These are phyloP conservation scores for Rhagoletis pomonella DNA, from an alignment of 1,140 invertebrate species.

Conservation along the genomic window DNA sequence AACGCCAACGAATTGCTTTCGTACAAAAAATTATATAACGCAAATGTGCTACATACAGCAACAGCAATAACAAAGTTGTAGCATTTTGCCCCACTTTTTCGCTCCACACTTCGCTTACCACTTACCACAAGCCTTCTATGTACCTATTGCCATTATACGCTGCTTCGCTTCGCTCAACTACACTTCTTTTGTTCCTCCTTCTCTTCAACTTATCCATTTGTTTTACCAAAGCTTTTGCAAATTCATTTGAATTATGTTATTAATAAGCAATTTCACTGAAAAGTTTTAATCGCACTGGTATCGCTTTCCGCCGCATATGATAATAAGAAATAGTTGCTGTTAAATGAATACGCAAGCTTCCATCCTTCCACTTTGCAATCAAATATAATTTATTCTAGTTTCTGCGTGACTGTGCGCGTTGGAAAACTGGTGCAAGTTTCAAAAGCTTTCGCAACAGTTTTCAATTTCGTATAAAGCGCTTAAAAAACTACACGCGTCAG, in stretches of 20 bases:
- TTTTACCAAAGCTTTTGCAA: background rate
- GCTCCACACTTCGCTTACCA: too few relatives aligned
- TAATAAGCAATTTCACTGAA: conserved; percentile 5
- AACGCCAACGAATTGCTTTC: background rate
- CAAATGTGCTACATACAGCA: too few relatives aligned
- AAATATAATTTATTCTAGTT: background rate
- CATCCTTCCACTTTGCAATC: too few relatives aligned
- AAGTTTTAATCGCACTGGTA: conserved; percentile 1
- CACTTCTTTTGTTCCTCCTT: background rate
- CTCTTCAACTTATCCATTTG: background rate
- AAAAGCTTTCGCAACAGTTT: background rate
- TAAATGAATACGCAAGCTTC: too few relatives aligned
- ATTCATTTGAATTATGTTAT: background rate
- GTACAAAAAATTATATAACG: too few relatives aligned
- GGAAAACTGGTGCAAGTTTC: background rate
- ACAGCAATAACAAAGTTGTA: background rate
- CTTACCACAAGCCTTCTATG: too few relatives aligned
- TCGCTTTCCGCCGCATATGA: background rate
- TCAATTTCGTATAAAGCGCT: background rate
- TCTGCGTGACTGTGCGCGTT: background rate
- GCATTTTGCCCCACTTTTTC: background rate
- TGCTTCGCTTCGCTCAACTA: too few relatives aligned
- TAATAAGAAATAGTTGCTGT: too few relatives aligned
- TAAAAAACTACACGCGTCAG: background rate
- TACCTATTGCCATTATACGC: too few relatives aligned